A percentile compares a stretch with the other conserved stretches of the same genome.
These are phyloP conservation scores for Stigmatopora nigra DNA, from an alignment of 2,113 vertebrate species.

Conservation along the genomic window DNA sequence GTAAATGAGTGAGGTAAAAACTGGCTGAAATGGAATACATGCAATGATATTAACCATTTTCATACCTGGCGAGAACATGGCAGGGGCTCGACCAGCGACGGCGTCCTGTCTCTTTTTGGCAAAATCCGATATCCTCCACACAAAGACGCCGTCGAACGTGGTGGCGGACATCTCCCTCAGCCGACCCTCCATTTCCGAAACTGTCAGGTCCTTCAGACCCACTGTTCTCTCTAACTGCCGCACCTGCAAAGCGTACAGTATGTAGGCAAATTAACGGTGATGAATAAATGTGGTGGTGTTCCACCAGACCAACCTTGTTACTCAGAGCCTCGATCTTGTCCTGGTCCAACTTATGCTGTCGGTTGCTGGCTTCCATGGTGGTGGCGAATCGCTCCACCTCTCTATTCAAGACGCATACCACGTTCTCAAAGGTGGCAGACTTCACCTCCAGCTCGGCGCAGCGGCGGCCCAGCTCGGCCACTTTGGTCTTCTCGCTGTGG, in stretches of 20 bases:
- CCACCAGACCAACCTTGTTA: conserved; percentile 73
- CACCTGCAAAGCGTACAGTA: conserved; percentile 66
- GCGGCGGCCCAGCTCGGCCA: conserved; percentile 66
- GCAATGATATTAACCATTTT: background rate
- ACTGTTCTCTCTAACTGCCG: conserved; percentile 89
- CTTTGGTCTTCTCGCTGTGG: conserved; percentile 62
- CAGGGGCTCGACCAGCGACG: conserved; percentile 79
- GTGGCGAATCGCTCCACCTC: conserved; percentile 87
- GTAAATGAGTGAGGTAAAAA: too few relatives aligned
- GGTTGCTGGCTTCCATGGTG: conserved; percentile 78
- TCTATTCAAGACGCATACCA: conserved; percentile 89
- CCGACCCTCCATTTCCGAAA: conserved; percentile 84
- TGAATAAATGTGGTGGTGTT: too few relatives aligned
- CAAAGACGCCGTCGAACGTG: conserved; percentile 86
- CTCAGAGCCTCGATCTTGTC: conserved; percentile 85
- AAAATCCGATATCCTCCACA: conserved; percentile 94
- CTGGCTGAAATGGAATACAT: background rate
- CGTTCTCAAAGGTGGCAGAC: conserved; percentile 86
- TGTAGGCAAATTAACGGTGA: background rate
- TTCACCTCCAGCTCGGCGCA: conserved; percentile 82
- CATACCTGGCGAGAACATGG: conserved; percentile 95
- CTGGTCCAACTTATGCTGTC: conserved; percentile 86
- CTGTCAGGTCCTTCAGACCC: conserved; percentile 84
- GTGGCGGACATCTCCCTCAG: conserved; percentile 81
- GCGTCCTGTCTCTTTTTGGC: conserved; percentile 91